These are phyloP conservation scores for Cassiopea xamachana DNA, from an alignment of 30 jellyfish, hydroid and myxozoan genomes.

Conservation along the genomic window DNA sequence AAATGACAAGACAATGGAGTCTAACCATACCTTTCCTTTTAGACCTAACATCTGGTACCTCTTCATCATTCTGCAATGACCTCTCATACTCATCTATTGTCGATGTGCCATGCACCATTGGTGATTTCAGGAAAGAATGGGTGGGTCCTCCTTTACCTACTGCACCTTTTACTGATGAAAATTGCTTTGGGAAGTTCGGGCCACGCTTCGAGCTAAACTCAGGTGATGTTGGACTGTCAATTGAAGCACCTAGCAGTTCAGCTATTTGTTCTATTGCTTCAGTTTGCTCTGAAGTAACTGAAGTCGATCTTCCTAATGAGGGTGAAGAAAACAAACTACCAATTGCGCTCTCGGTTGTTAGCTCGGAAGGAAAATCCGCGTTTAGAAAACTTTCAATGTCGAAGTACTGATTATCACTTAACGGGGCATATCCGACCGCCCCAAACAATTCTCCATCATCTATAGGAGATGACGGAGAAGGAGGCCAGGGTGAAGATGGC, in stretches of 20 bases:
- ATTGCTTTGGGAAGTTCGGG: slow-evolving; percentile 3
- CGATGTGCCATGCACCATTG: background rate
- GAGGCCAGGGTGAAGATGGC: slow-evolving; percentile 38
- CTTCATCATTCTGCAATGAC: background rate
- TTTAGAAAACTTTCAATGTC: slow-evolving; percentile 66
- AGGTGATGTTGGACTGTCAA: slow-evolving; percentile 18
- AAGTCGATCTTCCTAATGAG: slow-evolving; percentile 1
- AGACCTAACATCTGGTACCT: background rate
- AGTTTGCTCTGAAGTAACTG: slow-evolving; percentile 13
- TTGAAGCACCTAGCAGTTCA: slow-evolving; percentile 6
- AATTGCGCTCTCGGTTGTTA: background rate
- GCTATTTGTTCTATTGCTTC: slow-evolving; percentile 34
- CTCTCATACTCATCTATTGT: background rate
- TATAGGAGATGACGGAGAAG: slow-evolving; percentile 55
- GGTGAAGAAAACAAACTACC: background rate
- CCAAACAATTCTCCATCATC: slow-evolving; percentile 75
- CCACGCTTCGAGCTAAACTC: background rate
- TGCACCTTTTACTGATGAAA: background rate
- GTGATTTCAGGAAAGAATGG: background rate
- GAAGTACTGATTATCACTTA: slow-evolving; percentile 45
- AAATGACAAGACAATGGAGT: background rate
- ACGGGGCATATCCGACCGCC: slow-evolving; percentile 72
- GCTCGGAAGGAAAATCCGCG: slow-evolving; percentile 30
- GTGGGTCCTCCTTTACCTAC: background rate
- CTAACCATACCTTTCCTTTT: background rate